Conservation (phyloP, 2,888 invertebrate species). For the Tanypteryx hageni region DNA sequence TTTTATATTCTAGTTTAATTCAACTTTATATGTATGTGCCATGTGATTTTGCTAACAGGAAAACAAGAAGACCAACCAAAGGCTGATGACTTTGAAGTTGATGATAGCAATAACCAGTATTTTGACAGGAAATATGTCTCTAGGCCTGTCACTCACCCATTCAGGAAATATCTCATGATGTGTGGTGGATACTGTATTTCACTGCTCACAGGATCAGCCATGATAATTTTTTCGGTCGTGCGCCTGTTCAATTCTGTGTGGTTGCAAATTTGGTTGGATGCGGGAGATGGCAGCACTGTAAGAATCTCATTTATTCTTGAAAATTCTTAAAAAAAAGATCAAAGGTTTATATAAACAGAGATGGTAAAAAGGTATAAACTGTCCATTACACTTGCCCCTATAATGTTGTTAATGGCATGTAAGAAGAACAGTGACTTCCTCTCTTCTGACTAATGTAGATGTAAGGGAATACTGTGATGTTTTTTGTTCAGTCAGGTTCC, state of each 20-base stretch:
- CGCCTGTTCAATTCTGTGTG: slow-evolving; percentile 70
- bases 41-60: too few relatives aligned
- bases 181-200: slow-evolving; percentile 72
- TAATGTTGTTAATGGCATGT: too few relatives aligned
- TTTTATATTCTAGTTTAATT: too few relatives aligned
- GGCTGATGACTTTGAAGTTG: background rate
- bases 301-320: slow-evolving; percentile 13
- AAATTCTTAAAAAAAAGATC: too few relatives aligned
- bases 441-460: too few relatives aligned
- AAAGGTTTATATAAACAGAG: too few relatives aligned
- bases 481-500: too few relatives aligned
- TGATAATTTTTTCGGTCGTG: slow-evolving; percentile 74
- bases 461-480: too few relatives aligned
- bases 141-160: slow-evolving; percentile 68
- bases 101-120: background rate
- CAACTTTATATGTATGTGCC: too few relatives aligned
- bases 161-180: slow-evolving; percentile 74
- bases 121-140: background rate
- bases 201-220: slow-evolving; percentile 71
- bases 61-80: background rate
- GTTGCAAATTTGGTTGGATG: slow-evolving; percentile 71
- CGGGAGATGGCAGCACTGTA: slow-evolving; percentile 69
- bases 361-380: too few relatives aligned
- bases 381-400: too few relatives aligned
- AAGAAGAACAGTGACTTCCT: too few relatives aligned